Conservation (phyloP, 2,797 vertebrate species). For the Harpagifer antarcticus region DNA sequence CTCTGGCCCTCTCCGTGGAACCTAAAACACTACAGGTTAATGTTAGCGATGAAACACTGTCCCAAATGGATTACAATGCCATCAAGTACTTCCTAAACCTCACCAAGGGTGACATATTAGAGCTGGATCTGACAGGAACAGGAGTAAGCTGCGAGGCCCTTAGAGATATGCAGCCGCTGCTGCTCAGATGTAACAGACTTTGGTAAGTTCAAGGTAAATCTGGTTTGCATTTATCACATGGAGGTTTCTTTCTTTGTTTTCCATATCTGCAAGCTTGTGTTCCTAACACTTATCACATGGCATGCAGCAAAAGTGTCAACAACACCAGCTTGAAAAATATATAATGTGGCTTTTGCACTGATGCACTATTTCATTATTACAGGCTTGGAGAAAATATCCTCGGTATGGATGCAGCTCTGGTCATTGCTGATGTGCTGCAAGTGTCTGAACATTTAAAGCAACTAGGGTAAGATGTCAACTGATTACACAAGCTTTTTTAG, state of each 20-base stretch:
- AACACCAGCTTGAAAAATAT: not conserved
- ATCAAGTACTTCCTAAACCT: constrained; percentile 81
- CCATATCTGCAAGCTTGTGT: not conserved
- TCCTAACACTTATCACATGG: not conserved
- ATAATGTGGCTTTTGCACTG: not conserved
- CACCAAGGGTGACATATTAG: constrained; percentile 72
- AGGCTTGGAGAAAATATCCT: constrained; percentile 82
- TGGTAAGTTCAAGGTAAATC: constrained; percentile 77
- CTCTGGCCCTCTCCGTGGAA: constrained; percentile 60
- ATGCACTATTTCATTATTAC: constrained; percentile 41
- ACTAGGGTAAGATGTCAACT: constrained; percentile 63
- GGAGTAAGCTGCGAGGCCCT: constrained; percentile 73
- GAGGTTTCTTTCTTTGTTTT: not conserved
- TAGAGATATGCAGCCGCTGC: constrained; percentile 70
- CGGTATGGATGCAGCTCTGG: constrained; percentile 70
- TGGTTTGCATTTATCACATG: not conserved
- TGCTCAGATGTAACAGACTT: constrained; percentile 79
- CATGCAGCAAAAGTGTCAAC: not conserved
- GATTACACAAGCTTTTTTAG: not conserved
- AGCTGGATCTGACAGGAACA: constrained; percentile 85
- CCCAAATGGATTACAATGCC: constrained; percentile 81
- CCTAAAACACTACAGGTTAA: constrained; percentile 78
- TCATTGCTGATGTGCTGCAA: constrained; percentile 75
- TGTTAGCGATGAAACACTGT: constrained; percentile 82
- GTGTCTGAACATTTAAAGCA: constrained; percentile 69